Base-by-base conservation (phyloP, 2,113 vertebrate species). In the Uropsilus gracilis region DNA sequence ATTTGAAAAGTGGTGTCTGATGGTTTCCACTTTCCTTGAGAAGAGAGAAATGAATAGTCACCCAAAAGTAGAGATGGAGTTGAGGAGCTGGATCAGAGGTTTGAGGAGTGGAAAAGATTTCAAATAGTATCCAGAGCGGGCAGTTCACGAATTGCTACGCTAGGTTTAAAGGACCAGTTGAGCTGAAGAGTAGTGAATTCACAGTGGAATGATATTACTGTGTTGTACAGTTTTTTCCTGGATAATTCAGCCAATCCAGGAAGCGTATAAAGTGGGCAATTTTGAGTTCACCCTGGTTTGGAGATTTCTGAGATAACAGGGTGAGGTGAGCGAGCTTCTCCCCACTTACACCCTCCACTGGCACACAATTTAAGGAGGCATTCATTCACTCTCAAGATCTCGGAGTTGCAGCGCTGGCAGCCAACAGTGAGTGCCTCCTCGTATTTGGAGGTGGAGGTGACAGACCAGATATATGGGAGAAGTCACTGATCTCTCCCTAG, bases 241-340 rank as follows among this genome's bases (percentile, higher is more conserved):
- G 24, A 57, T 55, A 71, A 53, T 20, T 86, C 39, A 57, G 46
- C 13, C 44, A 63, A 44, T 5, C 2, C 30, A 59, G 55, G n/a
- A 86, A 72, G 59, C 22, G 4, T 57, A 66, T 44, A 92, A 75
- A 77, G n/a, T 44, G 18, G n/a, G 9, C 86, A 53, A 69, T 94
- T 69, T 69, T 66, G n/a, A 86, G 22, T 64, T 77, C 34, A 90
- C 50, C 11, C 39, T 90, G 14, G 30, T 86, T 61, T 86, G 32
- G 50, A 24, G 76, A 89, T 82, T 89, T 86, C 73, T 68, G 77
- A 89, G 81, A 64, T 17, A 90, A 44, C 22, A 63, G 50, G 53
- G 8, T 81, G 50, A 92, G 42, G 34, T 63, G 32, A 55, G 55
- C 76, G 59, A 86, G 61, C 28, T 46, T 22, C n/a, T n/a, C n/a